Conservation (phyloP, 2,797 vertebrate species). For the Rhinella marina region DNA sequence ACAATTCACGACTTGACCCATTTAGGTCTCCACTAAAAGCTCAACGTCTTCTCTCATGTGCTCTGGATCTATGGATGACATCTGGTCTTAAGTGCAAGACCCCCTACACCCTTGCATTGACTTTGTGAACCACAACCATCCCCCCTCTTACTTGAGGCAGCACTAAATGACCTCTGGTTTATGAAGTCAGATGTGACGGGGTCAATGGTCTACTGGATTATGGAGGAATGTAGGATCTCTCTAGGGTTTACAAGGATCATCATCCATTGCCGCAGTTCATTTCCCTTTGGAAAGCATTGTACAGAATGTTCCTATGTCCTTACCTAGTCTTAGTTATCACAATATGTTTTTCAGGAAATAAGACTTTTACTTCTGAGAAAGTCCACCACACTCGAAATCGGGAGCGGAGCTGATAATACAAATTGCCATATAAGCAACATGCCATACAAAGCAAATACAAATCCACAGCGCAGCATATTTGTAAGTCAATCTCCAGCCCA, state of each 20-base stretch:
- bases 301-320: not conserved
- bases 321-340: not conserved
- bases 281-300: not conserved
- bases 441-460: not conserved
- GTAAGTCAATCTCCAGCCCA: not conserved
- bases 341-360: not conserved
- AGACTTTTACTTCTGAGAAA: not conserved
- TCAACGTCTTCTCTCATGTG: not conserved
- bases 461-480: not conserved
- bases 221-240: not conserved
- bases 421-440: not conserved
- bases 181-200: constrained; percentile 35
- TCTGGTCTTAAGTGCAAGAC: constrained; percentile 48
- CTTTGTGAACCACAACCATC: not conserved
- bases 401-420: not conserved
- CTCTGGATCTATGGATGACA: constrained; percentile 6
- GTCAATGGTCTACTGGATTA: constrained; percentile 15
- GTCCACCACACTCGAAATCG: not conserved
- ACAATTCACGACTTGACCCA: constrained; percentile 3
- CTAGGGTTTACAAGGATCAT: not conserved
- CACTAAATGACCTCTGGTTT: constrained; percentile 15
- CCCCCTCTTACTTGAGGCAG: not conserved
- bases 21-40: constrained; percentile 28
- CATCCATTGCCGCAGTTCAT: not conserved
- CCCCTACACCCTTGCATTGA: not conserved